A percentile compares a stretch with the other conserved stretches of the same genome.
Evolutionary conservation across 2,888 invertebrate genomes (phyloP).

Genomic region (Pristionchus japonicus): DNA sequence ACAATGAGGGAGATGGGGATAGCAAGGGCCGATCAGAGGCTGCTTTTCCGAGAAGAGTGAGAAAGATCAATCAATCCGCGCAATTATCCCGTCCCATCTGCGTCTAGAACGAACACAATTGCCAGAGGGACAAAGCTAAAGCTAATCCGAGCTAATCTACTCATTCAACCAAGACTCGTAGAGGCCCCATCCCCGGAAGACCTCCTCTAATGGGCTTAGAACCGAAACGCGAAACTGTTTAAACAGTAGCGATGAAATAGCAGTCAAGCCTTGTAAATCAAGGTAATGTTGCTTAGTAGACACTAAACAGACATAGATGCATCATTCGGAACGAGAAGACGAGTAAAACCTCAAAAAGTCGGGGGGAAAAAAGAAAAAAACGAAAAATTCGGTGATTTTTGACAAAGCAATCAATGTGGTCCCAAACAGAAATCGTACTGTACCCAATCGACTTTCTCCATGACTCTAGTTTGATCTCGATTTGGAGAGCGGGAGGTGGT

Average conservation of each 20-base stretch:
- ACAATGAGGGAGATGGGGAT: slow-evolving; percentile 19
- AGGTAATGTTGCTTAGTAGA: no score
- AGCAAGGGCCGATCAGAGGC: background rate
- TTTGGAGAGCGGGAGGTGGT: slow-evolving; percentile 13
- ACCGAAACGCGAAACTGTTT: no score
- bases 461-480: background rate
- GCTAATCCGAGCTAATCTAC: slow-evolving; percentile 5
- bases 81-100: slow-evolving; percentile 21
- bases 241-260: no score
- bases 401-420: no score
- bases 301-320: no score
- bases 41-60: background rate
- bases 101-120: background rate
- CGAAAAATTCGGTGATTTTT: no score
- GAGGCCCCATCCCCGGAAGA: background rate
- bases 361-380: no score
- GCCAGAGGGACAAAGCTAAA: background rate
- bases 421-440: no score
- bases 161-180: background rate
- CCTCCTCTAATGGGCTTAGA: background rate
- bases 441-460: background rate
- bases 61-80: background rate
- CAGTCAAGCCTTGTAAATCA: no score
- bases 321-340: no score
- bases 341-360: no score